Evolutionary conservation across 1,140 invertebrate species (phyloP), one percentile per base, ranked within the genome.

Genomic region (Caerostris extrusa): DNA sequence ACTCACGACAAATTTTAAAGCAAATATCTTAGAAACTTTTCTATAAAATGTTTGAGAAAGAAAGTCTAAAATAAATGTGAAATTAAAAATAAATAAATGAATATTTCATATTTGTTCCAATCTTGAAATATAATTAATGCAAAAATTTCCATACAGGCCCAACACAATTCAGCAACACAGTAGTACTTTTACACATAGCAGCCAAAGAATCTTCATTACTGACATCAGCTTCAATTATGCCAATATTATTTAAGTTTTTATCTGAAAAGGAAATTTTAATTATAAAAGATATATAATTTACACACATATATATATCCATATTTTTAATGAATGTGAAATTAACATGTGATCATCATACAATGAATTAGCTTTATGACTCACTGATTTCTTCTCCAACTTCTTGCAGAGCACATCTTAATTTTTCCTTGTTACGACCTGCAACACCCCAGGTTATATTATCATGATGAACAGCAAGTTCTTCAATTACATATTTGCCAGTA

Each of bases 91-190:
- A 2, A 77, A 50, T 10, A 50, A 5, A 77, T 10, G 8, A 50
- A 77, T 77, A 7, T 77, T 0, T 7, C 2, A 12, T 53, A 53
- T 77, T 71, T 50, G 6, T 50, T 50, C 7, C 3, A 50, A 50
- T 14, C 3, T 14, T 14, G 8, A 50, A 14, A 50, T 77, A 50
- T 2, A 53, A 12, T 64, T 77, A 53, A 77, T 5, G 53, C 10
- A 53, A 12, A 53, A 5, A 77, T 12, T 53, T 50, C 53, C 90
- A 12, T 92, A 94, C 94, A 17, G 95, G 95, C 8, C 95, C 98
- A 94, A 98, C 98, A 96, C 98, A 98, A 96, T 98, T 99, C 0
- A 98, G 96, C 14, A 99, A 95, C 3, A 98, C 96, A 95, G 97
- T 97, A 4, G 97, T 97, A 95, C 97, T 96, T 90, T 96, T 95